These are phyloP conservation scores for Patella pellucida DNA, from an alignment of 2,888 invertebrate genomes.

Conservation along the genomic window DNA sequence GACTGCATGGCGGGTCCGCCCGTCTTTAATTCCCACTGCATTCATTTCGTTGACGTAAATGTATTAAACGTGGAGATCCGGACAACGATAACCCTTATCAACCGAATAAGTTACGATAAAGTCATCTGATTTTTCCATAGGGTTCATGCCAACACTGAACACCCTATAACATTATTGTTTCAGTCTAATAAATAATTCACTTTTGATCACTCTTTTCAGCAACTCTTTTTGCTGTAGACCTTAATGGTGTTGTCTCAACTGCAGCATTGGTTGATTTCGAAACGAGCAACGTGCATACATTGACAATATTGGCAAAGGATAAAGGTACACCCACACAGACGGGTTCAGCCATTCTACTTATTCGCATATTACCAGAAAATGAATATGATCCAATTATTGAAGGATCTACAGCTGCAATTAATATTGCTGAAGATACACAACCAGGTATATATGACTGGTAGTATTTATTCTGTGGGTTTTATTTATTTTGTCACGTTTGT, in stretches of 20 bases:
- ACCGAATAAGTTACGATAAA: too few relatives aligned
- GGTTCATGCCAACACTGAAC: too few relatives aligned
- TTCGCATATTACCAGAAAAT: conserved; percentile 43
- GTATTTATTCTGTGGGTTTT: too few relatives aligned
- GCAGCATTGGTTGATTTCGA: conserved; percentile 41
- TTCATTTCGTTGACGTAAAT: too few relatives aligned
- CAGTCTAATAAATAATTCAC: background rate
- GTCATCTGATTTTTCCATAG: too few relatives aligned
- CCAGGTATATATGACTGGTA: conserved; percentile 29
- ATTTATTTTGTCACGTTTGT: too few relatives aligned
- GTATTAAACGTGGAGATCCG: too few relatives aligned
- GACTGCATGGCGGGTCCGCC: too few relatives aligned
- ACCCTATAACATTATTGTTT: background rate
- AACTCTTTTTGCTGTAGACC: conserved; percentile 23
- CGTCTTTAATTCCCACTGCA: too few relatives aligned
- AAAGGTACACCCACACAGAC: conserved; percentile 37
- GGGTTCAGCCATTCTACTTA: conserved; percentile 36
- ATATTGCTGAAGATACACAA: conserved; percentile 35
- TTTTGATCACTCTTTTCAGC: background rate
- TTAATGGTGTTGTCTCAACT: conserved; percentile 31
- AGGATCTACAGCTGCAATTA: conserved; percentile 23
- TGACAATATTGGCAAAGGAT: conserved; percentile 46
- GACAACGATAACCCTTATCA: too few relatives aligned
- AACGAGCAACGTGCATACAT: conserved; percentile 29
- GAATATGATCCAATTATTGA: conserved; percentile 44